These are phyloP conservation scores for Nebria ingens DNA, from an alignment of 1,140 invertebrate species.

Conservation along the genomic window DNA sequence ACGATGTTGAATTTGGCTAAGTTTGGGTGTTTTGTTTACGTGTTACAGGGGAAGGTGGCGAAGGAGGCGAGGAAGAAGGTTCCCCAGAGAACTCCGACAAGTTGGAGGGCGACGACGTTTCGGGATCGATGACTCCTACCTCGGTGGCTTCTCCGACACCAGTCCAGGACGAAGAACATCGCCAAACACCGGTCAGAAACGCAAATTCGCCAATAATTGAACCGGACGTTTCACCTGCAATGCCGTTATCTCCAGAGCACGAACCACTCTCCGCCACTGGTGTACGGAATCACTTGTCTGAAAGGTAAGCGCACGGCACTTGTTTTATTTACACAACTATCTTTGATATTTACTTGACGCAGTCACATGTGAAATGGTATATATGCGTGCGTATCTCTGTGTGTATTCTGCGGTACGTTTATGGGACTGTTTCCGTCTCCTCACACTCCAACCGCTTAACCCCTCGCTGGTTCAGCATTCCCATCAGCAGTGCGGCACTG, in stretches of 20 bases:
- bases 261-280: no score
- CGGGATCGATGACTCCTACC: conserved; percentile 42
- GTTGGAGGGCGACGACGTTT: conserved; percentile 42
- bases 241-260: not conserved
- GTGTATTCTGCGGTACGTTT: not conserved
- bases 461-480: no score
- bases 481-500: not conserved
- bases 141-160: conserved; percentile 34
- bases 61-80: conserved; percentile 41
- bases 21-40: conserved; percentile 14
- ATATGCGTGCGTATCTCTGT: not conserved
- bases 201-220: not conserved
- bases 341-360: not conserved
- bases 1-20: not conserved
- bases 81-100: conserved; percentile 35
- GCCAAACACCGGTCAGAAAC: conserved; percentile 10
- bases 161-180: conserved; percentile 22
- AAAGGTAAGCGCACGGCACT: not conserved
- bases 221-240: not conserved
- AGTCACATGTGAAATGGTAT: no score
- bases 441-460: no score
- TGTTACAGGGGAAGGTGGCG: conserved; percentile 47
- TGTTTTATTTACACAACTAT: not conserved
- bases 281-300: not conserved
- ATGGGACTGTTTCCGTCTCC: not conserved